These are phyloP conservation scores for Cenopis cana DNA, from an alignment of 2,888 invertebrate species.

Conservation along the genomic window DNA sequence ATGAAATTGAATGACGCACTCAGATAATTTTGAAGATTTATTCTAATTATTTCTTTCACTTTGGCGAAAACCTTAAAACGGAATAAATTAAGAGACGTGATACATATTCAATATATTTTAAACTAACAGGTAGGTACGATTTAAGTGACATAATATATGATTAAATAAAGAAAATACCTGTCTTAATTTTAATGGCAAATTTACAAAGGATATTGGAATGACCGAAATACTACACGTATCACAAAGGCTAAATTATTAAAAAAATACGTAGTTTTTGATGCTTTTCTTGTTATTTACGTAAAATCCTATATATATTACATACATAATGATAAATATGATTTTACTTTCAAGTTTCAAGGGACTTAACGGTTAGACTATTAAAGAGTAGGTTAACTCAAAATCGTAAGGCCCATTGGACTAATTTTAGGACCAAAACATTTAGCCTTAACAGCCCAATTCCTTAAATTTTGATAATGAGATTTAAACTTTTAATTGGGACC, in stretches of 20 bases:
- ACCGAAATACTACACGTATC: background rate
- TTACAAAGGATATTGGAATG: background rate
- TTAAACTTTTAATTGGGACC: too few species aligned
- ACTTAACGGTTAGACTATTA: too few species aligned
- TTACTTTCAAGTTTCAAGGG: too few species aligned
- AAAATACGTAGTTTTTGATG: background rate
- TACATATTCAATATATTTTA: background rate
- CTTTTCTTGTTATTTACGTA: background rate
- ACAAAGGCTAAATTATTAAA: background rate
- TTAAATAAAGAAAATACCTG: background rate
- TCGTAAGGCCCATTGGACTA: too few species aligned
- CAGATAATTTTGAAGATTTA: conserved; percentile 19
- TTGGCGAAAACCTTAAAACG: background rate
- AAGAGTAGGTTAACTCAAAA: too few species aligned
- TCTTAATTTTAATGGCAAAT: background rate
- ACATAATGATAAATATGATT: too few species aligned
- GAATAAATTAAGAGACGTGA: background rate
- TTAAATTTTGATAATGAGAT: too few species aligned
- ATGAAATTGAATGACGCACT: conserved; percentile 17
- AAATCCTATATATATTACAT: too few species aligned
- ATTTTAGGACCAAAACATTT: too few species aligned
- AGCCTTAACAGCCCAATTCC: too few species aligned
- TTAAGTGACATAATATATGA: background rate
- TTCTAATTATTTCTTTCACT: background rate
- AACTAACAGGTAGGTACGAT: background rate